Base-by-base conservation (phyloP, 2,888 invertebrate genomes). In the Cotesia congregata region DNA sequence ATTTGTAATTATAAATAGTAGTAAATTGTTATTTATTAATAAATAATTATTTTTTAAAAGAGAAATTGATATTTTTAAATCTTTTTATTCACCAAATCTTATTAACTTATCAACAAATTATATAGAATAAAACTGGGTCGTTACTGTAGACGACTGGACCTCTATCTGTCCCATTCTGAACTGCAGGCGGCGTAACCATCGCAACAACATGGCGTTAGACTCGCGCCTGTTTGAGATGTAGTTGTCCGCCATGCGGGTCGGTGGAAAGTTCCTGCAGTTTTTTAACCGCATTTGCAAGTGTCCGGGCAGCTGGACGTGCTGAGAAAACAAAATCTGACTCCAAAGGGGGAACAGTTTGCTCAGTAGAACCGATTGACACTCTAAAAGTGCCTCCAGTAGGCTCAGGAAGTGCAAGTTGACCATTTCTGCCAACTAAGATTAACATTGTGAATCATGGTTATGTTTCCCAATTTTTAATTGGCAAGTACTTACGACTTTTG, bases 101-200 rank as follows among this genome's bases (percentile, higher is more conserved):
- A 30, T 30, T 3, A 30, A 30, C 40, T 5, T 5, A 60, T 6
- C 5, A 60, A n/a, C 15, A 62, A 67, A 30, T 90, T 92, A 94
- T 84, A 94, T 92, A 50, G 94, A 93, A 89, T 95, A 97, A 90
- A 97, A 96, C 87, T 97, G 97, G 6, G 96, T 96, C 6, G 96
- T 96, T n/a, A 95, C 96, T 72, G 95, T 95, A 0, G 96, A 96
- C 1, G 96, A 96, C 89, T 97, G 97, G 80, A 97, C 91, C 90
- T 99, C 99, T 74, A 98, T 95, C 91, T 99, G 98, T 5, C 98
- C 98, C 95, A 99, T 98, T 92, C 98, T 99, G 88, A 98, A 98
- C 88, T 98, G 97, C 79, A 98, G 92, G 71, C 97, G 92, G 90
- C 97, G 97, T 75, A 99, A 91, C 95, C 98, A 97, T 82, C 95